These are phyloP conservation scores for Oscheius sp. DNA, from an alignment of 1,140 invertebrate species.

Conservation along the genomic window DNA sequence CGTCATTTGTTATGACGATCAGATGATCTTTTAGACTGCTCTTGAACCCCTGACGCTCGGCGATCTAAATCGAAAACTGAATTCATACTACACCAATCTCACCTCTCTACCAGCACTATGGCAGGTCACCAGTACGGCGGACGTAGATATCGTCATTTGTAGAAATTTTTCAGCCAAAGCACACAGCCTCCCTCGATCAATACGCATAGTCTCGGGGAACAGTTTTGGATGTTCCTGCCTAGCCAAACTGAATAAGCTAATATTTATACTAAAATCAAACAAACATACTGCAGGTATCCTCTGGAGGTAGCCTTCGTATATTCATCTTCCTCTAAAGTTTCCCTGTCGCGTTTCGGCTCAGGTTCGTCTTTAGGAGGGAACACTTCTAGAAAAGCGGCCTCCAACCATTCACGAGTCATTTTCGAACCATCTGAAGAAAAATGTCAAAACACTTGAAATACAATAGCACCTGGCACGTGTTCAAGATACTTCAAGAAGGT, in stretches of 20 bases:
- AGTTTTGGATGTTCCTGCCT: not conserved
- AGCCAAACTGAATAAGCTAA: too few relatives aligned
- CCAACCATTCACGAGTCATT: conserved; percentile 8
- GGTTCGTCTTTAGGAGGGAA: not conserved
- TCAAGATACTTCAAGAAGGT: conserved; percentile 7
- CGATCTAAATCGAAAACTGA: conserved; percentile 1
- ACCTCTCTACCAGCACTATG: conserved; percentile 13
- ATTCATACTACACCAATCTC: not conserved
- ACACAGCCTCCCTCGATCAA: not conserved
- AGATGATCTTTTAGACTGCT: conserved; percentile 20
- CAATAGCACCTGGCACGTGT: not conserved
- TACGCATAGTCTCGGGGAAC: conserved; percentile 21
- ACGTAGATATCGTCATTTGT: conserved; percentile 1
- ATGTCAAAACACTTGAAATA: not conserved
- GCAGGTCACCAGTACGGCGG: conserved; percentile 25
- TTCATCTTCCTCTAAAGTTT: not conserved
- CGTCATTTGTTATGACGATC: conserved; percentile 14
- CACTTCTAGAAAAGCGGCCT: conserved; percentile 6
- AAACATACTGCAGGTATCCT: conserved; percentile 5
- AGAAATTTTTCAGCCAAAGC: conserved; percentile 21
- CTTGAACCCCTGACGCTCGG: conserved; percentile 20
- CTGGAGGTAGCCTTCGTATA: conserved; percentile 3
- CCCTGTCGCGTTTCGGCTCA: not conserved
- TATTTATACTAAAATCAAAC: too few relatives aligned
- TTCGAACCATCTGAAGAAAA: conserved; percentile 4